Evolutionary conservation across 2,113 vertebrate genomes (phyloP).

Genomic region (Salvator merianae): DNA sequence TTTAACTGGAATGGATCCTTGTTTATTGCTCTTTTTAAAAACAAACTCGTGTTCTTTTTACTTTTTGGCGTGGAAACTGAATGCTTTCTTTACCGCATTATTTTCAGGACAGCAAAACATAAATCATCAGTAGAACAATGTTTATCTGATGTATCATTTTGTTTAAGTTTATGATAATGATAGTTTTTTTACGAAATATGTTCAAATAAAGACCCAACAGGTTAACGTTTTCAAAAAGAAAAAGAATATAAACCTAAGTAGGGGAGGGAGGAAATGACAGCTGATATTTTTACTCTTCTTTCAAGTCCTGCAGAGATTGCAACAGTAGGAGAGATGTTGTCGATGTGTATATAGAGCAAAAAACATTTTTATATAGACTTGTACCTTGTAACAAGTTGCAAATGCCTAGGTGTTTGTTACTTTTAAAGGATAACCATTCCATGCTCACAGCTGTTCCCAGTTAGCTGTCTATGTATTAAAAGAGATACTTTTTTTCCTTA

Average conservation of each 20-base stretch:
- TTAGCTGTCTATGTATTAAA: background rate
- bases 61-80: slow-evolving; percentile 44
- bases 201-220: slow-evolving; percentile 52
- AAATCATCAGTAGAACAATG: slow-evolving; percentile 57
- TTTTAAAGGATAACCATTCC: background rate
- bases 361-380: background rate
- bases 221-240: background rate
- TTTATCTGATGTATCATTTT: slow-evolving; percentile 45
- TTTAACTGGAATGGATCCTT: background rate
- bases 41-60: slow-evolving; percentile 50
- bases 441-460: background rate
- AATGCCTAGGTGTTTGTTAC: background rate
- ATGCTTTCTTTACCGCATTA: slow-evolving; percentile 66
- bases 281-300: slow-evolving; percentile 16
- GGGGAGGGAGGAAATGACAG: background rate
- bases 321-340: background rate
- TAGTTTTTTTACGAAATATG: slow-evolving; percentile 23
- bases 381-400: background rate
- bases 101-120: slow-evolving; percentile 66
- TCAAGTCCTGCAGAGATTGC: background rate
- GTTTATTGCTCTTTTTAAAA: slow-evolving; percentile 26
- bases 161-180: slow-evolving; percentile 32
- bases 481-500: background rate
- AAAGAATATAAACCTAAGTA: slow-evolving; percentile 30
- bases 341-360: background rate